These are phyloP conservation scores for Oreohelix idahoensis DNA, from an alignment of 1,140 invertebrate genomes.

Conservation along the genomic window DNA sequence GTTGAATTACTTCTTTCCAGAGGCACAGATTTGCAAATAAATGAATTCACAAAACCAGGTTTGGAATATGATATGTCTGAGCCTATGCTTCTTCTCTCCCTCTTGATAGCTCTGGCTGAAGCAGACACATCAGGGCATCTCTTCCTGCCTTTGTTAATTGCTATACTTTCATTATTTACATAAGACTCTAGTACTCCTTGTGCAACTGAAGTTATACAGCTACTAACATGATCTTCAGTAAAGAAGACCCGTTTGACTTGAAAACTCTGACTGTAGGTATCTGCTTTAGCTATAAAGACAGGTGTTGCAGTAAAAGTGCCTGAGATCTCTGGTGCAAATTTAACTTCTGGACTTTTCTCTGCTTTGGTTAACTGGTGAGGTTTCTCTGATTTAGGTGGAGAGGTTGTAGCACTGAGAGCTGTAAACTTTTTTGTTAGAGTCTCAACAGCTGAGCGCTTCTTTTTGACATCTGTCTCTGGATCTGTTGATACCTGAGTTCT, in stretches of 20 bases:
- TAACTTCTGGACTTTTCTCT: background rate
- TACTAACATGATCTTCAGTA: background rate
- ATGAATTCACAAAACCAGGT: background rate
- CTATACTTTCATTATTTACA: background rate
- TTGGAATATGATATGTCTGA: background rate
- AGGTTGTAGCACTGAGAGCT: conserved; percentile 6
- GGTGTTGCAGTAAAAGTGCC: conserved; percentile 23
- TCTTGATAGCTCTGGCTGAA: conserved; percentile 1
- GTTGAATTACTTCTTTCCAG: background rate
- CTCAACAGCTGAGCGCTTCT: background rate
- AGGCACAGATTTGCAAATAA: background rate
- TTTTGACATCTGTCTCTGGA: background rate
- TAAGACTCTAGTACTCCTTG: background rate
- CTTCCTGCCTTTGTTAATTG: background rate
- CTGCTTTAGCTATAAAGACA: background rate
- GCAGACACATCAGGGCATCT: conserved; percentile 15
- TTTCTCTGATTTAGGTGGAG: too few relatives aligned
- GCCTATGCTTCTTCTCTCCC: conserved; percentile 10
- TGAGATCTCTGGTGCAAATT: background rate
- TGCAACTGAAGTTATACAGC: too few relatives aligned
- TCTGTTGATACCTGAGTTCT: background rate
- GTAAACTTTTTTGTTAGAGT: conserved; percentile 15
- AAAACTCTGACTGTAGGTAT: background rate
- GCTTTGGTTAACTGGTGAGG: background rate
- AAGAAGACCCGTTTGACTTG: conserved; percentile 6